A percentile compares a stretch with the other conserved stretches of the same genome.
phyloP scores from a whole-genome alignment of 2,888 invertebrate species.

The Prosopocoilus inquinatus region DNA sequence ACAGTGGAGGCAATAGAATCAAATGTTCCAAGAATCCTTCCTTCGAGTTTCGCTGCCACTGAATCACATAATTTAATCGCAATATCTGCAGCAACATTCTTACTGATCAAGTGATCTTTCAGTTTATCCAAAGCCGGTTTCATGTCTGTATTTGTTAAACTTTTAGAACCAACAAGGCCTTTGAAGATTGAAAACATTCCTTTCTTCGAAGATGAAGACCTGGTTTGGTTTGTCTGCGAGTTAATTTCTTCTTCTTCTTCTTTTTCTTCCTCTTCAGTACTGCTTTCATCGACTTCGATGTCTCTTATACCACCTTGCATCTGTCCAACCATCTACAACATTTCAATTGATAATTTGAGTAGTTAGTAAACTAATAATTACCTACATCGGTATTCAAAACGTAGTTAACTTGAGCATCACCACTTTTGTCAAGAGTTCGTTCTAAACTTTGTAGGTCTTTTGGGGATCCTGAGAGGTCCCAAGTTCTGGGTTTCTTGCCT shows the following conservation, averaged over 20 bases:
- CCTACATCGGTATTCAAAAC: constrained; percentile 65
- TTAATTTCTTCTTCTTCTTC: constrained; percentile 51
- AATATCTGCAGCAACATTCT: constrained; percentile 98
- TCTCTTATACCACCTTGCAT: constrained; percentile 83
- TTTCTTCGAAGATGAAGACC: constrained; percentile 42
- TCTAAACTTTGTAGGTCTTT: constrained; percentile 80
- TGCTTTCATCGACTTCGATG: constrained; percentile 75
- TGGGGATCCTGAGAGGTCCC: constrained; percentile 81
- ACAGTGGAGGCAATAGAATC: constrained; percentile 89
- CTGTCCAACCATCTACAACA: constrained; percentile 70
- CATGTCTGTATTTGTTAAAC: constrained; percentile 77
- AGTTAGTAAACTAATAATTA: background rate
- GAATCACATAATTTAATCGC: constrained; percentile 92
- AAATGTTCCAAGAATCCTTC: constrained; percentile 92
- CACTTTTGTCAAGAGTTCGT: constrained; percentile 74
- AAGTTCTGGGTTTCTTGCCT: constrained; percentile 85
- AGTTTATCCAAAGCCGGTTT: constrained; percentile 87
- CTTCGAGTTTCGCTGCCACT: constrained; percentile 84
- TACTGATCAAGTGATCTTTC: constrained; percentile 91
- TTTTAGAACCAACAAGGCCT: constrained; percentile 87
- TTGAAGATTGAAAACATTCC: constrained; percentile 83
- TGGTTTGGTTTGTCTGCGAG: constrained; percentile 21
- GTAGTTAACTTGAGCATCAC: constrained; percentile 59
- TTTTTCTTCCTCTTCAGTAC: constrained; percentile 64
- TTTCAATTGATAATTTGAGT: constrained; percentile 13